phyloP scores from a whole-genome alignment of 2,113 vertebrate species.

The Ammospiza caudacuta region DNA sequence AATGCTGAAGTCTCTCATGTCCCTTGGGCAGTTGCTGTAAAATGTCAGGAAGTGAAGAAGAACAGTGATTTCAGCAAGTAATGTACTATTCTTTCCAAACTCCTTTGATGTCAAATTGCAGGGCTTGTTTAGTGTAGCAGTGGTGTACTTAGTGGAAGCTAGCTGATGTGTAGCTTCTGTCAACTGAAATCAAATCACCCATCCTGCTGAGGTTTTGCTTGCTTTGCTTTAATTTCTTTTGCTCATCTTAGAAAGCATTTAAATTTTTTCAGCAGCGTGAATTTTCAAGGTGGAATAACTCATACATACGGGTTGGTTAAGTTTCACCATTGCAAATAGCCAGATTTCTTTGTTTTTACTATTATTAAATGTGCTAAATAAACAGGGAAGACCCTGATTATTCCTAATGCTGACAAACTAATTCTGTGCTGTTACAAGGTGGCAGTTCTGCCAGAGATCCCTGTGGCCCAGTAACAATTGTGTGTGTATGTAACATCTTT shows the following conservation, averaged over 20 bases:
- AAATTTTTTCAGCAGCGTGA: background rate
- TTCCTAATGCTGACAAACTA: background rate
- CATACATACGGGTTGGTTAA: background rate
- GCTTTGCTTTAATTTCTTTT: background rate
- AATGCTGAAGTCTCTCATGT: background rate
- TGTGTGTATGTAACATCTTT: background rate
- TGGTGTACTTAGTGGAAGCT: background rate
- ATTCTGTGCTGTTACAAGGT: background rate
- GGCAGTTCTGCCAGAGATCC: rapidly evolving
- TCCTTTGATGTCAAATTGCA: background rate
- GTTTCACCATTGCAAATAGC: background rate
- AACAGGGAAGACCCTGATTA: background rate
- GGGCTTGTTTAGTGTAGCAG: background rate
- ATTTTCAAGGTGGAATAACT: background rate
- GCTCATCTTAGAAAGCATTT: background rate
- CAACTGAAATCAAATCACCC: background rate
- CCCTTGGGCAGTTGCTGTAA: background rate
- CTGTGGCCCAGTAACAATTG: rapidly evolving
- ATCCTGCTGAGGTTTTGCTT: background rate
- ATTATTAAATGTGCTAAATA: background rate
- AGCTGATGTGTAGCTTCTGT: background rate
- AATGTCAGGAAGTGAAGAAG: background rate
- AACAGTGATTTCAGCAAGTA: background rate
- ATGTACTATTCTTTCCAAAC: background rate
- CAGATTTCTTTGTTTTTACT: background rate